These are phyloP conservation scores for Andrena bucephala DNA, from an alignment of 2,888 invertebrate genomes.

Conservation along the genomic window DNA sequence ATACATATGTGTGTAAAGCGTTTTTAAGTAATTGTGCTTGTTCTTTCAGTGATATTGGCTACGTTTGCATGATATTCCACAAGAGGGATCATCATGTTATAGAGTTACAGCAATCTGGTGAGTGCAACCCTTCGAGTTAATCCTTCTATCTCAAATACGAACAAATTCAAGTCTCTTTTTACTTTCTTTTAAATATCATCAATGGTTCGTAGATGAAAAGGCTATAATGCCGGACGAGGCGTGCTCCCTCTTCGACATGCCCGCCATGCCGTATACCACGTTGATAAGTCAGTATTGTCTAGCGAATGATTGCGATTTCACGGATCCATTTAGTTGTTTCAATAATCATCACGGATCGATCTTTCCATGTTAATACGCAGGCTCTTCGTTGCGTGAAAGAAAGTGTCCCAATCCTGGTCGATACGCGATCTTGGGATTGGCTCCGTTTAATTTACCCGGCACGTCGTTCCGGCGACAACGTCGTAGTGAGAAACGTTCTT, in stretches of 20 bases:
- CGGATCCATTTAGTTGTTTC: not conserved
- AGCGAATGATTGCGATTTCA: not conserved
- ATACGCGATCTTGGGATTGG: constrained; percentile 87
- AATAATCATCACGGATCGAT: not conserved
- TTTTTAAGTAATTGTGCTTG: not conserved
- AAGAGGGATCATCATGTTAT: constrained; percentile 90
- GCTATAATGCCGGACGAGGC: constrained; percentile 88
- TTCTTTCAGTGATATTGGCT: constrained; percentile 90
- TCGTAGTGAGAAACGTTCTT: constrained; percentile 64
- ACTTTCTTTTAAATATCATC: constrained; percentile 26
- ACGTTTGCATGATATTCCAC: constrained; percentile 91
- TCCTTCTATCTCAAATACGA: not conserved
- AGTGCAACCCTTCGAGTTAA: constrained; percentile 64
- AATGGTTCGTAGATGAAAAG: constrained; percentile 79
- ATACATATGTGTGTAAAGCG: not conserved
- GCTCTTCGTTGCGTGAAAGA: constrained; percentile 87
- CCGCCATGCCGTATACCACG: constrained; percentile 87
- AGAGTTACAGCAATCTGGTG: constrained; percentile 89
- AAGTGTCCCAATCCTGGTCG: constrained; percentile 90
- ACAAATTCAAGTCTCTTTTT: not conserved
- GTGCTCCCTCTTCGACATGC: constrained; percentile 87
- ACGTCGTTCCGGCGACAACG: constrained; percentile 72
- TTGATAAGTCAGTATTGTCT: constrained; percentile 88
- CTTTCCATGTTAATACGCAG: constrained; percentile 80
- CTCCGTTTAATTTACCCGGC: constrained; percentile 74